Evolutionary conservation across 2,888 invertebrate genomes (phyloP), one percentile per base, ranked within the genome.

Genomic region (Adelphocoris suturalis): DNA sequence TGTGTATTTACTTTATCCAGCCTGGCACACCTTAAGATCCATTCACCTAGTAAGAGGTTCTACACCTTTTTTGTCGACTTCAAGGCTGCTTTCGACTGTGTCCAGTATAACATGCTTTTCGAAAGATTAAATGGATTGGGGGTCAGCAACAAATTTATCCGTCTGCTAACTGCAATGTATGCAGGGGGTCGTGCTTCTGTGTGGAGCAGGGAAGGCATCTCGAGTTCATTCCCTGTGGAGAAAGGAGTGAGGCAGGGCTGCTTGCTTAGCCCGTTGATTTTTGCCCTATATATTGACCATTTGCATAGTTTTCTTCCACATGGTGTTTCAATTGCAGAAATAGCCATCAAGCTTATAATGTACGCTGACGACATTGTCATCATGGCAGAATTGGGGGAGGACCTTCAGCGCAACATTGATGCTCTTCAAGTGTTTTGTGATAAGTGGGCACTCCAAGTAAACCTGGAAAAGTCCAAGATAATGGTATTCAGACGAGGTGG

Each of bases 351-450:
- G n/a, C 19, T 85, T 14, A 11, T 85, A 16, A 85, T 85, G 85
- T 57, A 82, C 19, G 48, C 48, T 11, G 52, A 48, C 14, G 82
- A 82, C 19, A 28, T 85, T 23, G 57, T 57, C 23, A 85, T 85
- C 37, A 16, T 27, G 19, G 85, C 55, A 0, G 85, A 23, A 28
- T 19, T 23, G 4, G 11, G 28, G 11, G 0, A 23, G 4, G 85
- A 85, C 27, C 85, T 55, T 19, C 85, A 85, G 57, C 19, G 16
- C 0, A 85, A 85, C 23, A 88, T 88, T 16, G 80, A 88, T 12
- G 52, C 88, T 7, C 48, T 82, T n/a, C 82, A 48, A 23, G n/a
- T 13, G n/a, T 82, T 48, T 23, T 82, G 82, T 46, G 48, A 19
- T 1, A 3, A 14, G 11, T 82, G 82, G 82, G 48, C 37, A 19